Conservation (phyloP, 1,140 invertebrate genomes). For the Caenorhabditis inopinata region DNA sequence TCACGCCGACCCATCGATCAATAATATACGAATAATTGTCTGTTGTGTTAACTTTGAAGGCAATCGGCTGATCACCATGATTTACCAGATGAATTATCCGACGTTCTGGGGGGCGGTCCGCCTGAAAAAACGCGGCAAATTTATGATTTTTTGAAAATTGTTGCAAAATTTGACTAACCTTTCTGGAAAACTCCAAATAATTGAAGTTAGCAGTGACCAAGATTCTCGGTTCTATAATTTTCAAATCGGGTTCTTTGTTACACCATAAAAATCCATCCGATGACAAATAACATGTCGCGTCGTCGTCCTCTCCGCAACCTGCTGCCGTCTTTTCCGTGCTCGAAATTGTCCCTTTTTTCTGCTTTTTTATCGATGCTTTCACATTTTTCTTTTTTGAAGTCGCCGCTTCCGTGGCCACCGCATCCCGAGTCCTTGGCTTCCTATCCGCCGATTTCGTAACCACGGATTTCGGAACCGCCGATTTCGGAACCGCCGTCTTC, state of each 20-base stretch:
- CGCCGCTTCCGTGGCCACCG: no score
- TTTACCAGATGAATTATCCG: background rate
- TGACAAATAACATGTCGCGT: background rate
- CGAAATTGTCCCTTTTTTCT: no score
- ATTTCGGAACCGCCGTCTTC: no score
- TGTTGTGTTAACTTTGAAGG: background rate
- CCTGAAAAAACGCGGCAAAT: no score
- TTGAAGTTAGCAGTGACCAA: background rate
- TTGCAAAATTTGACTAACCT: background rate
- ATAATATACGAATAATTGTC: background rate
- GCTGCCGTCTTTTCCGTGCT: no score
- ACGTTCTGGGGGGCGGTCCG: background rate
- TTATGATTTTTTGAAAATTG: background rate
- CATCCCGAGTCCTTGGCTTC: no score
- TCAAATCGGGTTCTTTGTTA: background rate
- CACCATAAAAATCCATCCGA: background rate
- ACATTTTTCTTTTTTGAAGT: no score
- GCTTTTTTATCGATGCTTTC: no score
- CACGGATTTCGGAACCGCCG: no score
- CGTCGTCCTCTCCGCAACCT: background rate
- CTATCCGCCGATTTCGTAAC: no score
- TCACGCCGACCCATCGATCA: background rate
- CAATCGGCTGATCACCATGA: slow-evolving; percentile 1
- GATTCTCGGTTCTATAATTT: background rate
- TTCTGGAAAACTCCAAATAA: background rate